Evolutionary conservation across 2,113 vertebrate genomes (phyloP), one percentile per base, ranked within the genome.

Genomic region (Miniopterus natalensis): DNA sequence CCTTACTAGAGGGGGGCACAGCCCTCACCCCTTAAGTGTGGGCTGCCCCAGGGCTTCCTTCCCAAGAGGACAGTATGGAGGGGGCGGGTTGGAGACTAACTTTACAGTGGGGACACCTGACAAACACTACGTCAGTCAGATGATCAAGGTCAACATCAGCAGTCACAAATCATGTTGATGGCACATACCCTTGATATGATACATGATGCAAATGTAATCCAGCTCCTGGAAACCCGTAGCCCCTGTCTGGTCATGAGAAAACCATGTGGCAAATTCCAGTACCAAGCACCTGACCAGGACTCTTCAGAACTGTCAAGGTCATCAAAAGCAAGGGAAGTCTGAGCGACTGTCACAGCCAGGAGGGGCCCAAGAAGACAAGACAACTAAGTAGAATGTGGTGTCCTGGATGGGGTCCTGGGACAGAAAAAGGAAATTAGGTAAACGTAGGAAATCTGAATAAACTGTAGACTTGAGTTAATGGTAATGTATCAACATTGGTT

Each of bases 71-170:
- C 45, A 3, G 73, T 13, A 1, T 11, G 17, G 17, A 25, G 3
- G 17, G 29, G 11, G n/a, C 2, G 3, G n/a, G 21, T 18, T 11
- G 21, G 49, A 13, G 45, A 0, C 8, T 45, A 57, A 17, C 65
- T 47, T 40, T 3, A 12, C 25, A 7, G 18, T 9, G 40, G 15
- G 42, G 87, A 49, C 27, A 20, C 27, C 10, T 27, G 31, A 11
- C 11, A 13, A 66, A 23, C 27, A 4, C 25, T 1, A 3, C 29
- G 13, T 29, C 36, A 4, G 73, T 51, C 84, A 17, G 61, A 53
- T 13, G 6, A 8, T 0, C 21, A 25, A 8, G 17, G 15, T 8
- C 73, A 77, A 8, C 31, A 11, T 36, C n/a, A 1, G 3, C 25
- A 77, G 55, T 7, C 51, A 7, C 12, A 6, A 5, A 8, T 74